A percentile compares a stretch with the other conserved stretches of the same genome.
Evolutionary conservation across 1,140 invertebrate genomes (phyloP).

Genomic region (Agrilus planipennis): DNA sequence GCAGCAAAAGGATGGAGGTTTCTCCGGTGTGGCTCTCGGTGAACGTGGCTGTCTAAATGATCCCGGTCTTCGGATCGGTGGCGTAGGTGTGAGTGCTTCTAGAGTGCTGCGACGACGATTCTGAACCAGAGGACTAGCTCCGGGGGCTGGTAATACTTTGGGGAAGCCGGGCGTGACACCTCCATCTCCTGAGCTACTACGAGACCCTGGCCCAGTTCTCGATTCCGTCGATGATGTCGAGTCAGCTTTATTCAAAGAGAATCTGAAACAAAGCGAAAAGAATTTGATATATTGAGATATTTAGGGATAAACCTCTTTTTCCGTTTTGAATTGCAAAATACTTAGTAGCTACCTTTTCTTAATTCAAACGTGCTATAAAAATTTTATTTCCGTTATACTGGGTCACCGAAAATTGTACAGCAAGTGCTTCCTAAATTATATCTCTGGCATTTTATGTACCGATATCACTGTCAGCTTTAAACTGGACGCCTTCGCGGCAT

Average conservation of each 20-base stretch:
- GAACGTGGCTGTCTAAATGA: slow-evolving; percentile 43
- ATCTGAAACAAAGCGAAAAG: slow-evolving; percentile 23
- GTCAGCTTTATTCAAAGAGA: slow-evolving; percentile 25
- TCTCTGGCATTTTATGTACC: too few species aligned
- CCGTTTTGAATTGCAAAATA: too few species aligned
- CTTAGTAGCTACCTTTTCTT: too few species aligned
- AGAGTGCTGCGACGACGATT: slow-evolving; percentile 42
- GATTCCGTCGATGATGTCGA: too few species aligned
- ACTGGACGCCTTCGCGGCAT: too few species aligned
- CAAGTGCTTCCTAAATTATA: too few species aligned
- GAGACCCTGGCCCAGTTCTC: slow-evolving; percentile 15
- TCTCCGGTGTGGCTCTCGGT: slow-evolving; percentile 42
- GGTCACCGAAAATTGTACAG: too few species aligned
- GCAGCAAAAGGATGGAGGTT: slow-evolving; percentile 56
- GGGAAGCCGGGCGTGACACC: slow-evolving; percentile 40
- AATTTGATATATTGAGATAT: too few species aligned
- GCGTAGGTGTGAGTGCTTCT: slow-evolving; percentile 45
- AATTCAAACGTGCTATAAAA: too few species aligned
- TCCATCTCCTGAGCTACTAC: slow-evolving; percentile 29
- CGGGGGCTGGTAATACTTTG: slow-evolving; percentile 52
- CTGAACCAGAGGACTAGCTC: slow-evolving; percentile 40
- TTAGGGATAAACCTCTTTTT: too few species aligned
- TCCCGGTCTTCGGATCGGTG: slow-evolving; percentile 39
- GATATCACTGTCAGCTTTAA: too few species aligned
- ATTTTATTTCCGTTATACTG: too few species aligned